Base-by-base conservation (phyloP, 2,113 vertebrate species). In the Hassar affinis region DNA sequence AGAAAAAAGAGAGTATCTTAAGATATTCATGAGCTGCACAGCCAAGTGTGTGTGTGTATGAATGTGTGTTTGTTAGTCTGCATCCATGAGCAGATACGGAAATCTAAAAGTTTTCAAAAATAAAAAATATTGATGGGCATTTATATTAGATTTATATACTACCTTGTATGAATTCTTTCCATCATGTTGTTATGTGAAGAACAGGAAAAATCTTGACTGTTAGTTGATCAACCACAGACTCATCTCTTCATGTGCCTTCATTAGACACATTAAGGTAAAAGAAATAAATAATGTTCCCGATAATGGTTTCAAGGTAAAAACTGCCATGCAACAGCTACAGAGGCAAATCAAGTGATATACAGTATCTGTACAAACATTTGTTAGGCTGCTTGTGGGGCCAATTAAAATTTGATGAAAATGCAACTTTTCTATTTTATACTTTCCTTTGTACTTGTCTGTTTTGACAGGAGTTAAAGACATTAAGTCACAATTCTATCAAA, bases 1-100 rank as follows among this genome's bases (percentile, higher is more conserved):
- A 61, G 56, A 82, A 74, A 82, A 76, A 82, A 51, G 2, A 51
- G 0, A 81, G 82, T 71, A 81, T 72, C 57, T 84, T 52, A 77
- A 83, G 78, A 87, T 77, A 85, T 80, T 81, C 45, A 83, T 87
- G 61, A 81, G 81, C 72, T 81, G 83, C 54, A 81, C 6, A 56
- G 27, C 71, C n/a, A 4, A 27, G 27, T 72, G 56, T 9, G 35
- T 75, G 35, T 35, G 78, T 74, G 71, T 64, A 22, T 74, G 71
- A 62, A 42, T 72, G n/a, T 77, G 78, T 59, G 30, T 25, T 42
- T 68, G 30, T 33, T 17, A 56, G 69, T 49, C 20, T 59, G 59
- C 7, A 68, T 51, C 30, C 1, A 45, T 25, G 38, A 9, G 20
- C 25, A 71, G 22, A 47, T 71, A n/a, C 4, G 45, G 22, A 71